phyloP scores from a whole-genome alignment of 2,797 vertebrate genomes.

The Paratrypauchen microcephalus region DNA sequence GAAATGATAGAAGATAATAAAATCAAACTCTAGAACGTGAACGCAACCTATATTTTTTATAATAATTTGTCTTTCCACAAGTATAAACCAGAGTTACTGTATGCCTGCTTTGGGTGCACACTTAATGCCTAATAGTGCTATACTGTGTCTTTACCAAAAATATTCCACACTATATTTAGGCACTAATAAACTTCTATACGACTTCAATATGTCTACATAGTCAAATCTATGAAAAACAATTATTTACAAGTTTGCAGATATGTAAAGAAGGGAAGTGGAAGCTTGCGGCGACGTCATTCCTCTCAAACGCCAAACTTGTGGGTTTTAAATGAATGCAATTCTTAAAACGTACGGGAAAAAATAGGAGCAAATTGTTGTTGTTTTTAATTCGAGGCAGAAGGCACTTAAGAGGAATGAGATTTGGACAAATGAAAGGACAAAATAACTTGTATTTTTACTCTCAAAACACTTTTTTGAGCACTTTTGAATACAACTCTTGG shows the following conservation, averaged over 20 bases:
- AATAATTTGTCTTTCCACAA: neutral
- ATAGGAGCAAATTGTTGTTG: conserved; percentile 3
- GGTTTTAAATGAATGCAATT: conserved; percentile 23
- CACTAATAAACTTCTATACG: conserved; percentile 73
- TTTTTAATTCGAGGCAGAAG: conserved; percentile 55
- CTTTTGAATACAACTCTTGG: conserved; percentile 12
- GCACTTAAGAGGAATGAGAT: conserved; percentile 83
- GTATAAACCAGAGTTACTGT: conserved; percentile 33
- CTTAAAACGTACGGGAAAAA: neutral
- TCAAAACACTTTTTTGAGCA: conserved; percentile 5
- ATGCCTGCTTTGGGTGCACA: conserved; percentile 26
- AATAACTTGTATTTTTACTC: conserved; percentile 18
- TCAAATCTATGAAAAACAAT: conserved; percentile 62
- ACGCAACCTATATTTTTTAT: neutral
- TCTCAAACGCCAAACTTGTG: conserved; percentile 73
- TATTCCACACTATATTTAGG: conserved; percentile 75
- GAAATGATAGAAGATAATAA: too few relatives aligned
- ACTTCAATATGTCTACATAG: conserved; percentile 59
- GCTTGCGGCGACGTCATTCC: conserved; percentile 68
- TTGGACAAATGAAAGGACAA: conserved; percentile 46
- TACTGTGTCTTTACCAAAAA: conserved; percentile 67
- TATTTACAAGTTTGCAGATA: conserved; percentile 75
- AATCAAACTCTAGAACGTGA: too few relatives aligned
- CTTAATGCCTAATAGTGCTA: conserved; percentile 58
- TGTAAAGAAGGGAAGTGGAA: conserved; percentile 52